Evolutionary conservation across 2,797 vertebrate species (phyloP), one percentile per base, ranked within the genome.

Genomic region (Sebastes itinus): DNA sequence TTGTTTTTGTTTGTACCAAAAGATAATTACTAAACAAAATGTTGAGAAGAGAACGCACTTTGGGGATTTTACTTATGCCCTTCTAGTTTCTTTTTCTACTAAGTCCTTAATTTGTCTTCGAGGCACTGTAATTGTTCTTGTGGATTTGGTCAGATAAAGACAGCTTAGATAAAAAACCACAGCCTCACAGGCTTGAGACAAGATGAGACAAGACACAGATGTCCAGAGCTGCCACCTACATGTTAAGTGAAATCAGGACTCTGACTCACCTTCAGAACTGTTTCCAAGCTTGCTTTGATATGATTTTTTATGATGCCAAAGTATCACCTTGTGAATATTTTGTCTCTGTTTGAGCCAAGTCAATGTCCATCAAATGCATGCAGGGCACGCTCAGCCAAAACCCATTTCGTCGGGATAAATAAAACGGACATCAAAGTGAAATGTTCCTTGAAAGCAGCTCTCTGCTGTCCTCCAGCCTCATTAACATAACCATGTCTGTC

Each of bases 401-500:
- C 8, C 7, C 25, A 23, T 74, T 79, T 81, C 27, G 65, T 22
- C 16, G 4, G 35, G 6, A 74, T 66, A 64, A 84, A 83, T 58
- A 42, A 85, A 60, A 58, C 0, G 2, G 62, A 65, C 52, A 72
- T 72, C 54, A 64, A 68, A 72, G 33, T 74, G 25, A 81, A 83
- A 83, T 74, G 52, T 78, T 67, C 20, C 32, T 54, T 59, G 14
- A 73, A 84, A 75, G 69, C 64, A 67, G 67, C 62, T 65, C 4
- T 7, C 55, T 69, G 76, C 58, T 27, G 61, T 70, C 62, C 25
- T 76, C 49, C 38, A 18, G 58, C 58, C 70, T 81, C 69, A 73
- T 81, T 80, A 82, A 42, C 77, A 81, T 80, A 70, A 77, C 28
- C 16, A 12, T 14, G 8, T 56, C 67, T 71, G 71, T 70, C 62